Evolutionary conservation across 2,888 invertebrate species (phyloP).

Genomic region (Heliconius sara): DNA sequence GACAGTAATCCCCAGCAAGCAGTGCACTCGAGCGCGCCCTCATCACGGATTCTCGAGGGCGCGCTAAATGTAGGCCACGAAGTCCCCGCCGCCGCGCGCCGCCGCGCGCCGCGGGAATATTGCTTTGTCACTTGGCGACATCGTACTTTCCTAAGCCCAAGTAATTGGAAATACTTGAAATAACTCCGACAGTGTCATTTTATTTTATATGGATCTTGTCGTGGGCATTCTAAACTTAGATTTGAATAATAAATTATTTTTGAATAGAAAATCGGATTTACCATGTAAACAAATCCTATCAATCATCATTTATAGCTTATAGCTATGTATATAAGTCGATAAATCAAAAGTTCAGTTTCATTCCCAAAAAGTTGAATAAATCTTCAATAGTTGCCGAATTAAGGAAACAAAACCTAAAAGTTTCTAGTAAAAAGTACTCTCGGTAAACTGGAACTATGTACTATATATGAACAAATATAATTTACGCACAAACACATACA

Average conservation of each 20-base stretch:
- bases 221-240: not conserved
- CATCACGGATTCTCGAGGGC: slow-evolving; percentile 80
- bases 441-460: not conserved
- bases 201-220: slow-evolving; percentile 39
- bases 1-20: slow-evolving; percentile 71
- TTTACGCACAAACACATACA: no score
- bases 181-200: slow-evolving; percentile 70
- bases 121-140: slow-evolving; percentile 83
- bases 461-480: not conserved
- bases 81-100: slow-evolving; percentile 62
- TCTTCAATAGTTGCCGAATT: slow-evolving; percentile 21
- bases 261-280: not conserved
- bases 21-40: slow-evolving; percentile 73
- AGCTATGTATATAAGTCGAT: not conserved
- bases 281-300: slow-evolving; percentile 1
- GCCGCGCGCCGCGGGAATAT: slow-evolving; percentile 69
- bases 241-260: not conserved
- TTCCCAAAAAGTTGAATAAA: slow-evolving; percentile 18
- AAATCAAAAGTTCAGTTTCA: slow-evolving; percentile 21
- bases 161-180: slow-evolving; percentile 84
- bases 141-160: slow-evolving; percentile 80
- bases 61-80: slow-evolving; percentile 81
- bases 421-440: slow-evolving; percentile 20
- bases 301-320: not conserved
- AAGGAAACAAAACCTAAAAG: slow-evolving; percentile 16